A percentile compares a stretch with the other conserved stretches of the same genome.
Evolutionary conservation across 2,888 invertebrate genomes (phyloP).

Genomic region (Plagodis dolabraria): DNA sequence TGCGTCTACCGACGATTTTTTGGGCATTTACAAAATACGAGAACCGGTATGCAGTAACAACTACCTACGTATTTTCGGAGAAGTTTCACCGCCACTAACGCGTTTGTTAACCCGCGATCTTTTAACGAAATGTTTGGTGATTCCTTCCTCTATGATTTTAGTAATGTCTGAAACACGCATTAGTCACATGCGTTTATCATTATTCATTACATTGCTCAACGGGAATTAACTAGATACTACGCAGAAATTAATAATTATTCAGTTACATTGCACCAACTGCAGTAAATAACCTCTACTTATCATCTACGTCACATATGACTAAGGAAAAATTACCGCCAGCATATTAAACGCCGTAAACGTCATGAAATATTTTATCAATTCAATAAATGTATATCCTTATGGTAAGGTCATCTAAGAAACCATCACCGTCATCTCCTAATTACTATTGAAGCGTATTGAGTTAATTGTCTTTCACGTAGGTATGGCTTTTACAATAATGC

Average conservation of each 20-base stretch:
- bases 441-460: too few species aligned
- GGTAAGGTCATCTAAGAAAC: slow-evolving; percentile 2
- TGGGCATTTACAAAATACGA: slow-evolving; percentile 35
- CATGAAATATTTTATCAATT: slow-evolving; percentile 16
- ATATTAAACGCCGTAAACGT: slow-evolving; percentile 7
- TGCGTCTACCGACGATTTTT: slow-evolving; percentile 41
- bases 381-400: slow-evolving; percentile 7
- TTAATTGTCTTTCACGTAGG: too few species aligned
- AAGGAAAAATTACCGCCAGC: slow-evolving; percentile 7
- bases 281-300: slow-evolving; percentile 9
- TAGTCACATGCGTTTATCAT: slow-evolving; percentile 25
- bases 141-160: slow-evolving; percentile 12
- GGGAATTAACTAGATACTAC: slow-evolving; percentile 21
- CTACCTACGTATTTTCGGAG: slow-evolving; percentile 40
- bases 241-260: slow-evolving; percentile 11
- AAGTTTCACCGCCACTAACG: slow-evolving; percentile 29
- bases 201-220: slow-evolving; percentile 1
- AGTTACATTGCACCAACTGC: slow-evolving; percentile 4
- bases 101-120: slow-evolving; percentile 30
- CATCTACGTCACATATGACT: slow-evolving; percentile 15
- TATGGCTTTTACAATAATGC: too few species aligned
- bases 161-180: slow-evolving; percentile 10
- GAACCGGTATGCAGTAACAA: slow-evolving; percentile 41
- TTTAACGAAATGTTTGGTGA: slow-evolving; percentile 18
- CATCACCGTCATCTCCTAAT: background rate